Percentiles rank a stretch among this genome's conserved stretches.
phyloP scores from a whole-genome alignment of 1,140 invertebrate genomes.

The Caerostris extrusa region DNA sequence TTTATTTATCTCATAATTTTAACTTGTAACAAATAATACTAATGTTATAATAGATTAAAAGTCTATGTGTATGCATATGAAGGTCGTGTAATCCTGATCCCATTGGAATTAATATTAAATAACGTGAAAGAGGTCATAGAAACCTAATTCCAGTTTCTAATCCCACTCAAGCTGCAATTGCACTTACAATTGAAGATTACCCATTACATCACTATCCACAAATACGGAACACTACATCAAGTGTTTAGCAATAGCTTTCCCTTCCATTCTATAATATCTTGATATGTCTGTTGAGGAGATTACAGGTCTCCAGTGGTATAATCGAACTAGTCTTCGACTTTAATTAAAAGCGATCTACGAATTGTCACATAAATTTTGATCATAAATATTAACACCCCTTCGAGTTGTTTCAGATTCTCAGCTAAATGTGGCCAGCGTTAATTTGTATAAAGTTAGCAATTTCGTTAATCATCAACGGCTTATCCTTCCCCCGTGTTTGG shows the following conservation, averaged over 20 bases:
- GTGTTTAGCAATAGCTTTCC: neutral
- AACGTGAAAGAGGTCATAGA: neutral
- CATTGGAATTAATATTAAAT: too few relatives aligned
- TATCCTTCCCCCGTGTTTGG: neutral
- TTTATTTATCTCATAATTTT: too few relatives aligned
- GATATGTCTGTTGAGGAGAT: constrained; percentile 26
- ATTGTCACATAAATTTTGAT: constrained; percentile 54
- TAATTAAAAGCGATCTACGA: constrained; percentile 55
- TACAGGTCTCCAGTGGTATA: neutral
- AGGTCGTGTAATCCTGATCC: too few relatives aligned
- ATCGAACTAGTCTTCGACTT: constrained; percentile 8
- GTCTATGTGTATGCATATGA: too few relatives aligned
- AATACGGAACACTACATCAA: constrained; percentile 2
- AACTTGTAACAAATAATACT: too few relatives aligned
- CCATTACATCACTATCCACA: neutral
- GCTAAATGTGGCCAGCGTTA: constrained; percentile 10
- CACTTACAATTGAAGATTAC: neutral
- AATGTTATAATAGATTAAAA: too few relatives aligned
- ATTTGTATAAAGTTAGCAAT: constrained; percentile 63
- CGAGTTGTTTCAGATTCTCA: neutral
- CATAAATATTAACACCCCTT: constrained; percentile 56
- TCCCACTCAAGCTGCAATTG: neutral
- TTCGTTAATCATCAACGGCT: constrained; percentile 58
- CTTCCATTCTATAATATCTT: constrained; percentile 16
- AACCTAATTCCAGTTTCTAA: neutral